Evolutionary conservation across 2,797 vertebrate species (phyloP).

Genomic region (Amniataba percoides): DNA sequence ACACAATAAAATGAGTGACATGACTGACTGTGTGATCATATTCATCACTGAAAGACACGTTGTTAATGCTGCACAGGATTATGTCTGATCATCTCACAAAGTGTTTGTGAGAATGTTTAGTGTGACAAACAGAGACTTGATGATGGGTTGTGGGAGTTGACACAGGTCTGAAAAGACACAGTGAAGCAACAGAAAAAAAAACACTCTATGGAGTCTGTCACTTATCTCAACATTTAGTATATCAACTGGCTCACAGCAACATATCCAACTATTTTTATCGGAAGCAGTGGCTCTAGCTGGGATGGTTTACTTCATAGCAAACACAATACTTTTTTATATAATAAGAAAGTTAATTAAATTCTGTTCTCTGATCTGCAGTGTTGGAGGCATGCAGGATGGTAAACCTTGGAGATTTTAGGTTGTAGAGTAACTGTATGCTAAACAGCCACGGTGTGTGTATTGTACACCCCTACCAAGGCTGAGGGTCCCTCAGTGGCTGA

Average conservation of each 20-base stretch:
- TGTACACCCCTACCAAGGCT: background rate
- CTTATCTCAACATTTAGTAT: background rate
- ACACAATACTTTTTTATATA: background rate
- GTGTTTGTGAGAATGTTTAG: background rate
- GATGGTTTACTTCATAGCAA: background rate
- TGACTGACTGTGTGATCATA: background rate
- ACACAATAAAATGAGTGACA: constrained; percentile 37
- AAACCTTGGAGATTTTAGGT: background rate
- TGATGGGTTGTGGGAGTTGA: background rate
- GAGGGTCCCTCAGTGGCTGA: constrained; percentile 11
- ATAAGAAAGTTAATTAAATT: background rate
- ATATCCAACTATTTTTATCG: background rate
- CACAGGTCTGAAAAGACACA: background rate
- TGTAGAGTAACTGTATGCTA: background rate
- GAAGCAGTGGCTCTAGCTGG: background rate
- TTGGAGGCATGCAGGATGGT: background rate
- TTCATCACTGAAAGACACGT: background rate
- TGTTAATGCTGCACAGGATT: background rate
- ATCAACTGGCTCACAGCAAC: background rate
- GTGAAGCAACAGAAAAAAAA: background rate
- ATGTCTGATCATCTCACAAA: background rate
- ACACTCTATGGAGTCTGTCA: background rate
- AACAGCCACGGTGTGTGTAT: background rate
- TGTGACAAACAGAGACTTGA: constrained; percentile 1
- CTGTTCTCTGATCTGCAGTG: background rate